Conservation (phyloP, 2,113 vertebrate species). For the Podarcis muralis region DNA sequence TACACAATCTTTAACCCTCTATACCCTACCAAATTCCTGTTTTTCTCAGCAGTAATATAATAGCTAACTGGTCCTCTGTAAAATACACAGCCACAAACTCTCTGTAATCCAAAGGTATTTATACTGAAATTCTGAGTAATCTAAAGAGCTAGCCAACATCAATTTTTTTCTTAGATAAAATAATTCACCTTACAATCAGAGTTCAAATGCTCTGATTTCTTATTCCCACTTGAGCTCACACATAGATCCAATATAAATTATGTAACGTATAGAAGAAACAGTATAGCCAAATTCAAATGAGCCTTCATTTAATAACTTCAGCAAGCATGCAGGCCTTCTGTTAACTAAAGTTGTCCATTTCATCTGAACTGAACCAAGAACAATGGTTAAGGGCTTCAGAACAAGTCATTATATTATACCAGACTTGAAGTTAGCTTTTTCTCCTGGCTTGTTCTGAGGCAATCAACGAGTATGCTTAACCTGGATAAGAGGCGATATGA, state of each 20-base stretch:
- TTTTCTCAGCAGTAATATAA: slow-evolving; percentile 27
- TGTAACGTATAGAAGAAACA: slow-evolving; percentile 6
- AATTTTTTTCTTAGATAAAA: slow-evolving; percentile 37
- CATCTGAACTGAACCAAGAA: neutral
- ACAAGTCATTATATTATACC: neutral
- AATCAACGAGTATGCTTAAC: too few relatives aligned
- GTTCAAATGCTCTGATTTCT: slow-evolving; percentile 45
- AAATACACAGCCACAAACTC: slow-evolving; percentile 37
- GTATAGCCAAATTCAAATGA: neutral
- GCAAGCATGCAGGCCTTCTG: neutral
- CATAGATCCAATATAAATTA: slow-evolving; percentile 45
- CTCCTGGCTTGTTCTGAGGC: too few relatives aligned
- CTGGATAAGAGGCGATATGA: too few relatives aligned
- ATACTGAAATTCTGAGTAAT: slow-evolving; percentile 36
- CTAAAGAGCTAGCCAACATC: slow-evolving; percentile 13
- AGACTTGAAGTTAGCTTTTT: neutral
- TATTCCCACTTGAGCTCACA: slow-evolving; percentile 21
- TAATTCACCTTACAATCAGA: slow-evolving; percentile 27
- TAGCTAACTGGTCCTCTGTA: slow-evolving; percentile 48
- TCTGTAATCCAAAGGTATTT: neutral
- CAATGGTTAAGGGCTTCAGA: neutral
- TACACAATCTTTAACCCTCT: slow-evolving; percentile 24
- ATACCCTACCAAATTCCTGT: slow-evolving; percentile 4
- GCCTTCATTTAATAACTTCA: neutral
- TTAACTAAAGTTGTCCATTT: neutral